phyloP scores from a whole-genome alignment of 92 coral and sea anemone species.

The Porites rus region DNA sequence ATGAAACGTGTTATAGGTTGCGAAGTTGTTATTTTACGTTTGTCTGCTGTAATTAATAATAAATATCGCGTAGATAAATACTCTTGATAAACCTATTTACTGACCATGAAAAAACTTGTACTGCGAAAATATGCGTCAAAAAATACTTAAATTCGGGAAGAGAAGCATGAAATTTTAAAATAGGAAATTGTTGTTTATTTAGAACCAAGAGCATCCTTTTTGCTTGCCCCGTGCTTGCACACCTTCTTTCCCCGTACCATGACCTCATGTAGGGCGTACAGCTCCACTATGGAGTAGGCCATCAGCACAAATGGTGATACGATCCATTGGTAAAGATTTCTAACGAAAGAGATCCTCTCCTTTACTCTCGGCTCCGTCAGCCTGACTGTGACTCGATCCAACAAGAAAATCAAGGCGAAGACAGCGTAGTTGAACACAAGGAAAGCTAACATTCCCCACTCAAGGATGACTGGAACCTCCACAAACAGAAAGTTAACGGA shows the following conservation, averaged over 20 bases:
- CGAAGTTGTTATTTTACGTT: no score
- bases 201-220: slow-evolving; percentile 14
- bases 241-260: slow-evolving; percentile 12
- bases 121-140: no score
- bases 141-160: no score
- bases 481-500: not conserved
- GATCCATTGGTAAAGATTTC: not conserved
- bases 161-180: no score
- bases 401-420: not conserved
- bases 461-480: not conserved
- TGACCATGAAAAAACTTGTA: no score
- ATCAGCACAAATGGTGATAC: not conserved
- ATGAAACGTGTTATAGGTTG: no score
- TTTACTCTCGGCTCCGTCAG: slow-evolving; percentile 7
- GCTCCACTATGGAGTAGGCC: slow-evolving; percentile 12
- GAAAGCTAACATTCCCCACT: not conserved
- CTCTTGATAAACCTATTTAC: no score
- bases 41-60: no score
- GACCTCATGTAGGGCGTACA: slow-evolving; percentile 18
- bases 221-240: slow-evolving; percentile 18
- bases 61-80: no score
- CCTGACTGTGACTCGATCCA: slow-evolving; percentile 1
- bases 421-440: not conserved
- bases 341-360: not conserved
- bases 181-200: no score